phyloP scores from a whole-genome alignment of 1,140 invertebrate species.

The Anastrepha ludens region DNA sequence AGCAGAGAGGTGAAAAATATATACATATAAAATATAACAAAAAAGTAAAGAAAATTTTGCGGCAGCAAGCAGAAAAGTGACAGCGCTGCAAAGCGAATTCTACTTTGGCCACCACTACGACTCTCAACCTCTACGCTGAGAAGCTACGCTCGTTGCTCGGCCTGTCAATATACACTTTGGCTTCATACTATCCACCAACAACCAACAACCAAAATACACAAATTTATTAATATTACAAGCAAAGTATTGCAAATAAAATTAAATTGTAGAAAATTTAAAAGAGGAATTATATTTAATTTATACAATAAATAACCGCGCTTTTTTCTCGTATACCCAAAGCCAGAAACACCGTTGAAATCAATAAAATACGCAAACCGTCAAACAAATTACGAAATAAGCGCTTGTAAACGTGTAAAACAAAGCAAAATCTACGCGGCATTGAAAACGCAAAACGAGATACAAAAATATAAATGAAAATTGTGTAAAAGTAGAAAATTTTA shows the following conservation, averaged over 20 bases:
- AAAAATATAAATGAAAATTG: slow-evolving; percentile 1
- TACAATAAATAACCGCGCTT: slow-evolving; percentile 40
- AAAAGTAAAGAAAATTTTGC: background rate
- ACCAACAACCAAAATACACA: slow-evolving; percentile 56
- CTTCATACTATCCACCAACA: slow-evolving; percentile 72
- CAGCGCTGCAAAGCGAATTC: slow-evolving; percentile 52
- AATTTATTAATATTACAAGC: slow-evolving; percentile 55
- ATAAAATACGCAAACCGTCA: slow-evolving; percentile 35
- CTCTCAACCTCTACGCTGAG: slow-evolving; percentile 57
- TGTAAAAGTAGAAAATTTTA: slow-evolving; percentile 6
- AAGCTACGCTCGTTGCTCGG: slow-evolving; percentile 71
- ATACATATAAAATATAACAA: background rate
- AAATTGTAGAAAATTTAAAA: slow-evolving; percentile 28
- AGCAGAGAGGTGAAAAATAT: background rate
- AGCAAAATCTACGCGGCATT: slow-evolving; percentile 2
- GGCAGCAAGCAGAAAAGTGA: slow-evolving; percentile 28
- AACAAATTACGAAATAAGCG: slow-evolving; percentile 33
- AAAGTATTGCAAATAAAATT: slow-evolving; percentile 50
- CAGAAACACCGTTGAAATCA: slow-evolving; percentile 21
- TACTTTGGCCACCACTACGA: slow-evolving; percentile 31
- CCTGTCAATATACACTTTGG: slow-evolving; percentile 74
- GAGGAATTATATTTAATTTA: slow-evolving; percentile 52
- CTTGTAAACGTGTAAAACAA: slow-evolving; percentile 18
- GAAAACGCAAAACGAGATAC: background rate
- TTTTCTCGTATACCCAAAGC: slow-evolving; percentile 30